Base-by-base conservation (phyloP, 1,140 invertebrate species). In the Meloidogyne chitwoodi region DNA sequence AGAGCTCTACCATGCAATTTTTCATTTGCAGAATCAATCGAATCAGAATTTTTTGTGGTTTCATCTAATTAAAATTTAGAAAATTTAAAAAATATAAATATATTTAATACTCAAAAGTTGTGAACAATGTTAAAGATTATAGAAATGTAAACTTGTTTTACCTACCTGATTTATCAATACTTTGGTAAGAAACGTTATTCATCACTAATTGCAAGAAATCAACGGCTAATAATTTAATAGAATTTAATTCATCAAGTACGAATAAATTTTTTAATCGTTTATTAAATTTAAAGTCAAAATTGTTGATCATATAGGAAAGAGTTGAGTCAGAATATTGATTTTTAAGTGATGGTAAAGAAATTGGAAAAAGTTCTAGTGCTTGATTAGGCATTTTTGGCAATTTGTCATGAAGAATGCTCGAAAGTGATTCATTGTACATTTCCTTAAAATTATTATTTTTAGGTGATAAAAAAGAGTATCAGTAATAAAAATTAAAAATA, bases 1-100 rank as follows among this genome's bases (percentile, higher is more conserved):
- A 83, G 24, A 24, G 81, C 81, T 3, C 79, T 79, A 24, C 81
- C 81, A 67, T 82, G 81, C 27, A 64, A 56, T 79, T 82, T 82
- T 61, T 83, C 78, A n/a, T 82, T 82, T 34, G 38, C 71, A 27
- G 70, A 69, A 16, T 41, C 41, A 19, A 69, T 19, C 16, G 16
- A 16, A n/a, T 31, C 67, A 34, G 38, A 26, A 11, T 68, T 29
- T n/a, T 56, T 56, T 56, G 19, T 6, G 6, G 48, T n/a, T 8
- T 56, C 48, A 56, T 56, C 48, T 56, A n/a, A 56, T 22, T n/a
- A n/a, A 56, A n/a, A 41, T 41, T 12, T 41, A 22, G 5, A n/a
- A 56, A n/a, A 56, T 0, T n/a, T n/a, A n/a, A n/a, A 1, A 41
- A 41, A 41, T 41, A 41, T 11, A 0, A 12, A 41, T 10, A 16